phyloP scores from a whole-genome alignment of 2,113 vertebrate genomes.

The Cheirogaleus medius region DNA sequence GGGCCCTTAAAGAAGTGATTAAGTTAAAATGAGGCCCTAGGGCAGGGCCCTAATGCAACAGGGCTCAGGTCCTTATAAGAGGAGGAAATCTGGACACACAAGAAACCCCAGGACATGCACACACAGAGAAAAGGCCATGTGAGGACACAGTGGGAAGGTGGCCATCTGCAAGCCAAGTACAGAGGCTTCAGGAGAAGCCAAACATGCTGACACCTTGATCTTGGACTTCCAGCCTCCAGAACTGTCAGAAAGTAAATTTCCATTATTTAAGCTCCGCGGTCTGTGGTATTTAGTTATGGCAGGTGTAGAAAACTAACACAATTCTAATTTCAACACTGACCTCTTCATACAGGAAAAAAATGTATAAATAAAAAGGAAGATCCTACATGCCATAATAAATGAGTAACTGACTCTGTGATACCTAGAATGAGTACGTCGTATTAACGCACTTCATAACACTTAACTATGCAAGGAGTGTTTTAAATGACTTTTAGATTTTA shows the following conservation, averaged over 20 bases:
- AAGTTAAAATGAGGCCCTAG: background rate
- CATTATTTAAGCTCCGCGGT: background rate
- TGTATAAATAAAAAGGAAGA: background rate
- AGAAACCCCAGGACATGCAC: background rate
- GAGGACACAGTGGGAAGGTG: background rate
- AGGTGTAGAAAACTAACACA: background rate
- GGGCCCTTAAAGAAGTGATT: background rate
- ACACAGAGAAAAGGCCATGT: background rate
- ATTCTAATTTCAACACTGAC: background rate
- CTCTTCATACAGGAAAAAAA: background rate
- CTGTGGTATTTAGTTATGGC: background rate
- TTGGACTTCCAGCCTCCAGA: background rate
- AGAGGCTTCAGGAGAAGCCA: background rate
- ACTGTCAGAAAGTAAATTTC: background rate
- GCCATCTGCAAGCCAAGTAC: background rate
- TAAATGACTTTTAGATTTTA: background rate
- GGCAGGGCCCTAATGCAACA: background rate
- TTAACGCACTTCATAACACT: background rate
- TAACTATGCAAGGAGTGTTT: background rate
- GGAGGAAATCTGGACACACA: background rate
- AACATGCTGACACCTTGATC: fast-evolving
- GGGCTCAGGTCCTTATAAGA: background rate
- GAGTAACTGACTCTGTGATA: background rate
- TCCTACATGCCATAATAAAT: background rate
- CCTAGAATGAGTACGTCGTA: background rate